Percentiles rank a stretch among this genome's conserved stretches.
These are phyloP conservation scores for Turnix velox DNA, from an alignment of 2,113 vertebrate species.

Conservation along the genomic window DNA sequence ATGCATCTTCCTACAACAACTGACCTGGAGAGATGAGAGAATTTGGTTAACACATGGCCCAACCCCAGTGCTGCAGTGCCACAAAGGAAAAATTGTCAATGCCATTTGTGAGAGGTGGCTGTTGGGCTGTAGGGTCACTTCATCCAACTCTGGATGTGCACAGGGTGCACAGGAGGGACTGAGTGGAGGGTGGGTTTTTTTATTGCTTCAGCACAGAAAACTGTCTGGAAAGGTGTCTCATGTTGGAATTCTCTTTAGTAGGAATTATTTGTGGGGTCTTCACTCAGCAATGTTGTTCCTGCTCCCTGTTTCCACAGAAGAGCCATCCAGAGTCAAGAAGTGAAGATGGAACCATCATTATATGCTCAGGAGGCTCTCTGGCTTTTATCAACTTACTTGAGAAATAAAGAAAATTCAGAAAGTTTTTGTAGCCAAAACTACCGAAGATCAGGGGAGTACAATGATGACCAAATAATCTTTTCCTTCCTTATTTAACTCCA, in stretches of 20 bases:
- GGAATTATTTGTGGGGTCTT: neutral
- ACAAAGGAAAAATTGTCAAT: neutral
- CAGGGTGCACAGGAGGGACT: neutral
- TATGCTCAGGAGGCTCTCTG: neutral
- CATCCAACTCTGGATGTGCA: neutral
- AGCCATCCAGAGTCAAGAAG: neutral
- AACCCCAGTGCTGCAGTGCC: neutral
- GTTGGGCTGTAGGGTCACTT: neutral
- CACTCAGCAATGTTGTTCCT: neutral
- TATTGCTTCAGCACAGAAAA: neutral
- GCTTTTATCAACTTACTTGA: neutral
- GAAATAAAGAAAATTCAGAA: neutral
- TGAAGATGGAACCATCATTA: neutral
- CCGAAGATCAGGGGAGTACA: neutral
- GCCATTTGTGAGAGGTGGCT: neutral
- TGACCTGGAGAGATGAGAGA: neutral
- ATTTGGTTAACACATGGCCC: neutral
- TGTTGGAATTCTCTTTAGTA: neutral
- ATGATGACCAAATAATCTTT: neutral
- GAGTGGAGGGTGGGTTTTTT: neutral
- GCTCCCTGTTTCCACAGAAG: neutral
- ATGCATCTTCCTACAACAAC: neutral
- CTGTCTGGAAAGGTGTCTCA: neutral
- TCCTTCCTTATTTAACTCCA: neutral
- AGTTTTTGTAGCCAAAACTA: neutral